Evolutionary conservation across 2,888 invertebrate genomes (phyloP).

Genomic region (Dasypolia templi): DNA sequence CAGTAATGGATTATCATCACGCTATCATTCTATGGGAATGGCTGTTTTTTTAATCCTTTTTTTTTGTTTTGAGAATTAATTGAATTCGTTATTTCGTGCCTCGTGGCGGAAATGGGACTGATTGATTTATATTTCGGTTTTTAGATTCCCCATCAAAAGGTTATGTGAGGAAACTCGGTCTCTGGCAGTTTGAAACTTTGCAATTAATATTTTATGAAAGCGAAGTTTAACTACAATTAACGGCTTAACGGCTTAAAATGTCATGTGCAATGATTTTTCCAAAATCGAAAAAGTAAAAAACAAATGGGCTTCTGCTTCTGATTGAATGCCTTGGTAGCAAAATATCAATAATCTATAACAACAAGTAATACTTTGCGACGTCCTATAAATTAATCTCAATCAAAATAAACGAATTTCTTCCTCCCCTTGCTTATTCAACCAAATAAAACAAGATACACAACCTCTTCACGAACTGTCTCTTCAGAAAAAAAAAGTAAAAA

Average conservation of each 20-base stretch:
- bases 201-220: background rate
- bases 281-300: too few relatives aligned
- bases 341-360: background rate
- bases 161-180: background rate
- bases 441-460: slow-evolving; percentile 45
- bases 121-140: slow-evolving; percentile 50
- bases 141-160: slow-evolving; percentile 16
- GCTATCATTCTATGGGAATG: slow-evolving; percentile 66
- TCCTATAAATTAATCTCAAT: background rate
- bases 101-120: slow-evolving; percentile 34
- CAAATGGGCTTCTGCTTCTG: background rate
- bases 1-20: slow-evolving; percentile 68
- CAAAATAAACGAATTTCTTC: slow-evolving; percentile 22
- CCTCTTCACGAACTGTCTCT: slow-evolving; percentile 47
- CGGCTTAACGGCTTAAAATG: background rate
- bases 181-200: slow-evolving; percentile 13
- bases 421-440: slow-evolving; percentile 23
- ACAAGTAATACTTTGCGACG: background rate
- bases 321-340: too few relatives aligned
- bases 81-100: slow-evolving; percentile 41
- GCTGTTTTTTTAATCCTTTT: slow-evolving; percentile 36
- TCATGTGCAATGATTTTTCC: background rate
- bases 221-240: background rate
- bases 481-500: slow-evolving; percentile 63
- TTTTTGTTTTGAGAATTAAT: slow-evolving; percentile 41